Evolutionary conservation across 2,113 vertebrate genomes (phyloP).

Genomic region (Calidris pugnax): DNA sequence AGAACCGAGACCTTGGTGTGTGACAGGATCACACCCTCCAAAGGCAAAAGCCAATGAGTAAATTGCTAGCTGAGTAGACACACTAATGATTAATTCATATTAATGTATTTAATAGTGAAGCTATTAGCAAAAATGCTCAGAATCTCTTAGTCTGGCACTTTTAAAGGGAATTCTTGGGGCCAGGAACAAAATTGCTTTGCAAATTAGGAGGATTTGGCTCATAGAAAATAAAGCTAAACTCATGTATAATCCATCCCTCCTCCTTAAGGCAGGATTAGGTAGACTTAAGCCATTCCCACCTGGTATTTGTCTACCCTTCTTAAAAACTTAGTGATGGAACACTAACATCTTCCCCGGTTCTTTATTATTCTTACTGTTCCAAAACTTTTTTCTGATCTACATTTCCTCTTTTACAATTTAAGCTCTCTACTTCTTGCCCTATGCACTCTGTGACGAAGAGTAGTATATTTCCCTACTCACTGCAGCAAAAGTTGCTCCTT

Average conservation of each 20-base stretch:
- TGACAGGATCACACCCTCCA: not conserved
- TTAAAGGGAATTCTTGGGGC: not conserved
- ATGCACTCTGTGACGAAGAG: not conserved
- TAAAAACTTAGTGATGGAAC: not conserved
- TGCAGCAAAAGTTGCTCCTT: not conserved
- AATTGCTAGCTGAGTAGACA: not conserved
- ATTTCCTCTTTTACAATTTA: not conserved
- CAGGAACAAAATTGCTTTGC: not conserved
- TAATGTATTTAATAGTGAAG: not conserved
- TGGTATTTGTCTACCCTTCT: not conserved
- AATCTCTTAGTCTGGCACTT: not conserved
- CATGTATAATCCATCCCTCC: not conserved
- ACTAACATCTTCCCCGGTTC: not conserved
- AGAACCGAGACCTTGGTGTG: not conserved
- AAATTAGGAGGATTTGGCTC: not conserved
- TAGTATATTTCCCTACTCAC: not conserved
- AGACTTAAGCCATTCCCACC: not conserved
- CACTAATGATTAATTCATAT: not conserved
- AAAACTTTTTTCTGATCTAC: not conserved
- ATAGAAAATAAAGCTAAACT: not conserved
- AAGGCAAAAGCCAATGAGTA: slow-evolving; percentile 16
- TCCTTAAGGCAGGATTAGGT: not conserved
- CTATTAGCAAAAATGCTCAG: not conserved
- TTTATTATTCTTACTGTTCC: not conserved
- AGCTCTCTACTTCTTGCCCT: not conserved